phyloP scores from a whole-genome alignment of 1,140 invertebrate species.

The Procambarus clarkii region DNA sequence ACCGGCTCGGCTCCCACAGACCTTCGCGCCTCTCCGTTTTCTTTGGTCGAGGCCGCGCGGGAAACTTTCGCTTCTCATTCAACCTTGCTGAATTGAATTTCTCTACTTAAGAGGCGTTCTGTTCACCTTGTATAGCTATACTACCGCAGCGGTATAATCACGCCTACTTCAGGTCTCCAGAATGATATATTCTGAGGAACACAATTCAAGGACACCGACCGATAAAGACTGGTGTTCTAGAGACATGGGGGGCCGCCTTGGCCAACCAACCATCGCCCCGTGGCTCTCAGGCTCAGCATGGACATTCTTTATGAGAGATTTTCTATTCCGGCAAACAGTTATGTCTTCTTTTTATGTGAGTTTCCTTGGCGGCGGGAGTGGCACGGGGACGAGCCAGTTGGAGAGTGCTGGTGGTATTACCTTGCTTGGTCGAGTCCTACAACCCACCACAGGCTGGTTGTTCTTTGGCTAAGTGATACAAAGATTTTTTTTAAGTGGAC shows the following conservation, averaged over 20 bases:
- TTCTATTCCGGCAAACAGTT: conserved; percentile 49
- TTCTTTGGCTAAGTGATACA: no score
- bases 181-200: no score
- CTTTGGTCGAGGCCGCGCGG: neutral
- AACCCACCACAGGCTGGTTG: no score
- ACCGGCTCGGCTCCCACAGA: neutral
- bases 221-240: neutral
- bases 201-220: neutral
- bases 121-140: no score
- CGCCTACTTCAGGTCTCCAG: no score
- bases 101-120: no score
- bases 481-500: no score
- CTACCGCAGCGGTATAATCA: no score
- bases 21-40: neutral
- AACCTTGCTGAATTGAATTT: no score
- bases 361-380: neutral
- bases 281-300: conserved; percentile 2
- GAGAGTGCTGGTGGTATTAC: no score
- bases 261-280: conserved; percentile 1
- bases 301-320: conserved; percentile 45
- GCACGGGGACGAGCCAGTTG: neutral
- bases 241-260: neutral
- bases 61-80: no score
- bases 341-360: conserved; percentile 47
- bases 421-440: no score